Evolutionary conservation across 2,888 invertebrate species (phyloP).

Genomic region (Hemicrepidius hirtus): DNA sequence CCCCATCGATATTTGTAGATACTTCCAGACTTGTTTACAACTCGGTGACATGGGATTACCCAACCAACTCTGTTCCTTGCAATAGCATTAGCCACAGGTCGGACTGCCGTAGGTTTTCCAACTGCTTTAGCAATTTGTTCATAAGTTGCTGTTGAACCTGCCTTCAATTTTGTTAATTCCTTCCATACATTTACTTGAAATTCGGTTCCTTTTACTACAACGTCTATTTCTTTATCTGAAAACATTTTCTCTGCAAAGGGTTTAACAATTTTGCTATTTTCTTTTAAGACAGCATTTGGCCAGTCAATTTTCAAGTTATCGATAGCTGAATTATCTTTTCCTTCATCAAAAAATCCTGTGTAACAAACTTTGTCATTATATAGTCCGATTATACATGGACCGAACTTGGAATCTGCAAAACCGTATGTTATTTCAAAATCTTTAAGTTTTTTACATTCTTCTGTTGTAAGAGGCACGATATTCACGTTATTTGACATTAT

Average conservation of each 20-base stretch:
- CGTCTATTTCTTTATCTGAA: conserved; percentile 51
- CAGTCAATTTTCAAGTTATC: conserved; percentile 60
- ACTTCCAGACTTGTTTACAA: conserved; percentile 65
- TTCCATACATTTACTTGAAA: conserved; percentile 68
- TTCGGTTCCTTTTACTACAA: conserved; percentile 65
- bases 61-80: conserved; percentile 67
- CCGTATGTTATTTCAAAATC: conserved; percentile 60
- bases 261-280: conserved; percentile 57
- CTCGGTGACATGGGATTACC: conserved; percentile 69
- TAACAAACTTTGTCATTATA: conserved; percentile 60
- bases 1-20: conserved; percentile 67
- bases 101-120: conserved; percentile 65
- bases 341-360: conserved; percentile 59
- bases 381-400: conserved; percentile 61
- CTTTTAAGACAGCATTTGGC: conserved; percentile 60
- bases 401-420: conserved; percentile 59
- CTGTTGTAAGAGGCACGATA: conserved; percentile 10
- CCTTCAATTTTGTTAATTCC: conserved; percentile 61
- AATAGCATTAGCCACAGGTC: conserved; percentile 69
- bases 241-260: conserved; percentile 55
- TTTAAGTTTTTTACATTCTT: conserved; percentile 54
- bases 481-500: conserved; percentile 11
- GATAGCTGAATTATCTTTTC: conserved; percentile 57
- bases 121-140: conserved; percentile 65
- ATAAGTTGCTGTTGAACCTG: conserved; percentile 66